Evolutionary conservation across 2,888 invertebrate species (phyloP), one percentile per base, ranked within the genome.

Genomic region (Drosophila recens): DNA sequence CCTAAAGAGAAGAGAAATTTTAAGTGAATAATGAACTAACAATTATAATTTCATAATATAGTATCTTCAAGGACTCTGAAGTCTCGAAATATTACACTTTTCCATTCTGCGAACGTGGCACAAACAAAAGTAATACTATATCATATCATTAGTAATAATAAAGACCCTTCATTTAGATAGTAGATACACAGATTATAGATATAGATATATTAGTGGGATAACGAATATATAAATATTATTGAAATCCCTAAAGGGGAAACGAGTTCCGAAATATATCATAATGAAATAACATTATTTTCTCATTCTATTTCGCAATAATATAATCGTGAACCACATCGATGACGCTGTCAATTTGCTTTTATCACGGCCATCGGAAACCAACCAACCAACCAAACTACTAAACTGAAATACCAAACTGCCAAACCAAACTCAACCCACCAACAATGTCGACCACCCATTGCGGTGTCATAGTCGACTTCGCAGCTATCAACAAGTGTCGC

Each of bases 401-500:
- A 56, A 38, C 51, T 34, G 17, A 17, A 23, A 3, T 23, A 23
- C 56, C 36, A 54, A 56, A 43, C 54, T 33, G 30, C 33, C 20
- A 27, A 52, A 38, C 30, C 6, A 27, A 27, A 27, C 27, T 27
- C 27, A 48, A 49, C 5, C 42, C 10, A 27, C 33, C 36, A 20
- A 56, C 27, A 49, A 49, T 49, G 42, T 36, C 36, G 33, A 33
- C 15, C 20, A 63, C n/a, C 8, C 33, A 49, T 64, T 54, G 15
- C 15, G 34, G 33, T 67, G 58, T 71, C 72, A 36, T 74, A 92
- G 92, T 88, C 89, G 78, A 91, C 90, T 49, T 91, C 90, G 48
- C 91, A 91, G 79, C 72, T 90, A 89, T 90, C 92, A 89, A 90
- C 90, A 90, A 90, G 84, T 90, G 75, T 79, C 53, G 61, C 67